Percentiles rank a stretch among this genome's conserved stretches.
These are phyloP conservation scores for Thermophis baileyi DNA, from an alignment of 2,113 vertebrate genomes.

Conservation along the genomic window DNA sequence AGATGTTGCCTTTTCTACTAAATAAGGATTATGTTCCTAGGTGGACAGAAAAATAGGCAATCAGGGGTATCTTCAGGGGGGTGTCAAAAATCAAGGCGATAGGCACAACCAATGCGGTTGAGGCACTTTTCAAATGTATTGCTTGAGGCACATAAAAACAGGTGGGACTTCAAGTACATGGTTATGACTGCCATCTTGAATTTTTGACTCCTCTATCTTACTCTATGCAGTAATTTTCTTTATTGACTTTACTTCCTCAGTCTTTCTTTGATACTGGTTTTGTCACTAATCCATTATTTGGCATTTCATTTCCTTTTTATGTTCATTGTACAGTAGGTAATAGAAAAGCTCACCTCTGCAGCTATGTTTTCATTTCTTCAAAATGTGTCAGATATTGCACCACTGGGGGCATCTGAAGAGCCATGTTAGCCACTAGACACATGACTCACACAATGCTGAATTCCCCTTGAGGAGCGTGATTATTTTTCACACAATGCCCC, in stretches of 20 bases:
- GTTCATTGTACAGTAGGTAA: background rate
- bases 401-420: background rate
- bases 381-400: background rate
- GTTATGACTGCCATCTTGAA: background rate
- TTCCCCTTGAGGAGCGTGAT: background rate
- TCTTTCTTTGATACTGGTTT: background rate
- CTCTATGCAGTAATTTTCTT: background rate
- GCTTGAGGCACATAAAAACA: background rate
- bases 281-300: background rate
- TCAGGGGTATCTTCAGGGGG: background rate
- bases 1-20: background rate
- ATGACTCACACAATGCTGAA: background rate
- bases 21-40: background rate
- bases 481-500: background rate
- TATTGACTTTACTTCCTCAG: background rate
- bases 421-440: background rate
- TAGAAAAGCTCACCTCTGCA: background rate
- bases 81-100: background rate
- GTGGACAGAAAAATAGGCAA: background rate
- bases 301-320: background rate
- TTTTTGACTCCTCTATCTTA: background rate
- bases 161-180: background rate
- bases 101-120: background rate
- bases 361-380: background rate
- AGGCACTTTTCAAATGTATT: background rate